Conservation (phyloP, 2,888 invertebrate species). For the Electrophaes corylata region DNA sequence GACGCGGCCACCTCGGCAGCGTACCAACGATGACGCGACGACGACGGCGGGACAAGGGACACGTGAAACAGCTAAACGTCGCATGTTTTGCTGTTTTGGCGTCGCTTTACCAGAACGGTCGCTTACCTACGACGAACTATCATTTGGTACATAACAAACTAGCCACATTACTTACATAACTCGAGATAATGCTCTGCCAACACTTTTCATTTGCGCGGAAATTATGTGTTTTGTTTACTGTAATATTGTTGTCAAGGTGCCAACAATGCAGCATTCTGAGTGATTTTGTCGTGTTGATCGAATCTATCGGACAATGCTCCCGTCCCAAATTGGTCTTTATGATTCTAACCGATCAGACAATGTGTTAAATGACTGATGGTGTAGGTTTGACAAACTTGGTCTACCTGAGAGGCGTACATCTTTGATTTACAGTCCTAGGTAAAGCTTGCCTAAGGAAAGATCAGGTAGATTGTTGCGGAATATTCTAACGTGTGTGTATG, state of each 20-base stretch:
- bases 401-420: neutral
- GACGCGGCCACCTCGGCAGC: no score
- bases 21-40: no score
- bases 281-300: constrained; percentile 6
- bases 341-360: constrained; percentile 4
- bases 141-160: neutral
- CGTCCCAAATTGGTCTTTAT: constrained; percentile 15
- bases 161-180: constrained; percentile 24
- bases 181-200: constrained; percentile 31
- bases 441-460: no score
- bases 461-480: neutral
- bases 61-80: no score
- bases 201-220: constrained; percentile 30
- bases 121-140: no score
- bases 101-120: no score
- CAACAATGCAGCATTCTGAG: constrained; percentile 21
- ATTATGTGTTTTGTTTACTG: constrained; percentile 26
- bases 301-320: constrained; percentile 30
- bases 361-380: neutral
- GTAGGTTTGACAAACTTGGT: neutral
- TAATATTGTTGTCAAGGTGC: constrained; percentile 30
- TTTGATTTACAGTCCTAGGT: no score
- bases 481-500: neutral
- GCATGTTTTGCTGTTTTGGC: no score
- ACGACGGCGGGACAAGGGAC: no score